phyloP scores from a whole-genome alignment of 2,113 vertebrate species.

The Melanotaenia duboulayi region DNA sequence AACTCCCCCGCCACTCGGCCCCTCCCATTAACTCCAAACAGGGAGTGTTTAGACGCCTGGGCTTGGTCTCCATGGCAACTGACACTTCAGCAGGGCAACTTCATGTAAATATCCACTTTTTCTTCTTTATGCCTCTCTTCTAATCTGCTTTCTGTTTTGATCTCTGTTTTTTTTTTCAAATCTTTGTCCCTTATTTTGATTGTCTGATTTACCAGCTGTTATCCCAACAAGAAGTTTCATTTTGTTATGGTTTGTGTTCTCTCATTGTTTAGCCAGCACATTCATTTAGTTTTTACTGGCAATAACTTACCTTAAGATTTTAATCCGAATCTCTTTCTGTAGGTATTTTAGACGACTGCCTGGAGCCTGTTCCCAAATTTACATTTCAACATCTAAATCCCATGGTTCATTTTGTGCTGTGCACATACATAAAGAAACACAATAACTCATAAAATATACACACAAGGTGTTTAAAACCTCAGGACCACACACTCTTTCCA shows the following conservation, averaged over 20 bases:
- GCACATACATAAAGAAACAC: conserved; percentile 3
- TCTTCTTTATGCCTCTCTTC: conserved; percentile 7
- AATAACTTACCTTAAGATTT: conserved; percentile 6
- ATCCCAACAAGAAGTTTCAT: too few relatives aligned
- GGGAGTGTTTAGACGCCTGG: conserved; percentile 75
- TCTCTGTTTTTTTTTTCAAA: neutral
- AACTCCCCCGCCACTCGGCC: conserved; percentile 68
- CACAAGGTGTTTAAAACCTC: conserved; percentile 33
- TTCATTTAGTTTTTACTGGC: conserved; percentile 15
- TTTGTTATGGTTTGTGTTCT: too few relatives aligned
- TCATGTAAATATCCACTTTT: conserved; percentile 55
- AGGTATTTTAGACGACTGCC: neutral
- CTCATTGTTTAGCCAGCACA: conserved; percentile 7
- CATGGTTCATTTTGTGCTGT: conserved; percentile 16
- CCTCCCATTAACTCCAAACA: conserved; percentile 52
- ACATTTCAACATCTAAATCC: conserved; percentile 23
- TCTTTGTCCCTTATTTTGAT: neutral
- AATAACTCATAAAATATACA: conserved; percentile 54
- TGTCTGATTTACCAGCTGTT: conserved; percentile 13
- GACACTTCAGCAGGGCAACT: conserved; percentile 51
- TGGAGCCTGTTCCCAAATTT: conserved; percentile 28
- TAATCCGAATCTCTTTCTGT: neutral
- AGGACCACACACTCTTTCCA: conserved; percentile 28
- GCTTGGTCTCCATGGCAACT: conserved; percentile 83
- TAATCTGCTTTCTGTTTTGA: conserved; percentile 1